Base-by-base conservation (phyloP, 2,797 vertebrate species). In the Xyrichtys novacula region DNA sequence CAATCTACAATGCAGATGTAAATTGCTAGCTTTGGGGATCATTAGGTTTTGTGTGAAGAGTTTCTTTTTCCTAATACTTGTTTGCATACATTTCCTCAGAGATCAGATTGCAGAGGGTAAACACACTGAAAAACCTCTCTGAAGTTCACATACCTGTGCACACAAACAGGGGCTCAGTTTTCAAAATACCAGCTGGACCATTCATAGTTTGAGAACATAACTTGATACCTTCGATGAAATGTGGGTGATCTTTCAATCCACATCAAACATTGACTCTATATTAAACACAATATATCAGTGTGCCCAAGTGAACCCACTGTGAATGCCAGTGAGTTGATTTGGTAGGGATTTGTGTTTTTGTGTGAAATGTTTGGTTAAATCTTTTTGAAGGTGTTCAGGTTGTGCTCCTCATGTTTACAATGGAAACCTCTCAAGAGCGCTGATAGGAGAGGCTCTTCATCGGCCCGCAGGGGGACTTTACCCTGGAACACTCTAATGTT, bases 381-480 rank as follows among this genome's bases (percentile, higher is more conserved):
- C 56, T 44, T 19, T 6, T 12, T 23, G 39, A 20, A 42, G 48
- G 15, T 9, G 12, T 16, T n/a, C 1, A 2, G 32, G 58, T 25
- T 2, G 0, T 50, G 23, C 58, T 39, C 23, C 48, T 40, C 56
- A 69, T 63, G 55, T 64, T 68, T 65, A 57, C 63, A 56, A 39
- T 52, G 46, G 34, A 57, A 65, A 61, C 40, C 25, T 60, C 49
- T 61, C 28, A 10, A 23, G 19, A 70, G 56, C 17, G 2, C 16
- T 53, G 47, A 65, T 42, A 49, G 0, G 0, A 36, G 29, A 9
- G 16, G 15, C 66, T 71, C 66, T 65, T 67, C 75, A 2, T 78
- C 23, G 0, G 65, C 66, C 76, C 74, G 49, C 26, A 25, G 82
- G 81, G 56, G 48, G 58, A 75, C 70, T 78, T 78, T 74, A 71